Evolutionary conservation across 2,797 vertebrate species (phyloP).

Genomic region (Oreortyx pictus): DNA sequence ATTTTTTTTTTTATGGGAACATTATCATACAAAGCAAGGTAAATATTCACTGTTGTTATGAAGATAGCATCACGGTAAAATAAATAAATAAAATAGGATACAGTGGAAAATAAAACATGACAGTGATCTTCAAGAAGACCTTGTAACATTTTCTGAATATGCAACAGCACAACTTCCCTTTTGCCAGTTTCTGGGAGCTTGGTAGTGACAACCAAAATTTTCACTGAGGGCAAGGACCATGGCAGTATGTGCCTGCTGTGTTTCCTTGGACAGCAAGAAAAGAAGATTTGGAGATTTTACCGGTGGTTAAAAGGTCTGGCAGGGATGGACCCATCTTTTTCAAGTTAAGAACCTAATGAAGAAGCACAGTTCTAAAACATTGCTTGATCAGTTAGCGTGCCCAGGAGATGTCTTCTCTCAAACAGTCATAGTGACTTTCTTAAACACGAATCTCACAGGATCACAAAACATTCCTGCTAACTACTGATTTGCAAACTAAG

Average conservation of each 20-base stretch:
- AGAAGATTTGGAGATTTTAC: background rate
- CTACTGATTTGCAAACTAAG: slow-evolving; percentile 28
- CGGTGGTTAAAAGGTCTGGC: background rate
- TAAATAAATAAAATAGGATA: background rate
- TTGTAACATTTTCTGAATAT: background rate
- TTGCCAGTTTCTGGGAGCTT: background rate
- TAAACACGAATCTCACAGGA: slow-evolving; percentile 5
- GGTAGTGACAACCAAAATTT: background rate
- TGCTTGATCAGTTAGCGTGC: slow-evolving; percentile 11
- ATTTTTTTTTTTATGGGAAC: background rate
- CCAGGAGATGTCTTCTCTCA: background rate
- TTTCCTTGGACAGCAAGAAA: background rate
- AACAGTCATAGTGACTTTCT: background rate
- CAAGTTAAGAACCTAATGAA: background rate
- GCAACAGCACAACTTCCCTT: background rate
- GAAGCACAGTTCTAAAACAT: background rate
- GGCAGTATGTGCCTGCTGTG: background rate
- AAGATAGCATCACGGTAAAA: background rate
- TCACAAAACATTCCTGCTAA: slow-evolving; percentile 31
- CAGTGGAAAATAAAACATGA: background rate
- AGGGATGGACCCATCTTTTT: background rate
- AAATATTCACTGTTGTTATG: background rate
- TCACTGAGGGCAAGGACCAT: background rate
- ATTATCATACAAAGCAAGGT: background rate
- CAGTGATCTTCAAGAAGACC: background rate